Evolutionary conservation across 2,888 invertebrate species (phyloP).

Genomic region (Plagodis pulveraria): DNA sequence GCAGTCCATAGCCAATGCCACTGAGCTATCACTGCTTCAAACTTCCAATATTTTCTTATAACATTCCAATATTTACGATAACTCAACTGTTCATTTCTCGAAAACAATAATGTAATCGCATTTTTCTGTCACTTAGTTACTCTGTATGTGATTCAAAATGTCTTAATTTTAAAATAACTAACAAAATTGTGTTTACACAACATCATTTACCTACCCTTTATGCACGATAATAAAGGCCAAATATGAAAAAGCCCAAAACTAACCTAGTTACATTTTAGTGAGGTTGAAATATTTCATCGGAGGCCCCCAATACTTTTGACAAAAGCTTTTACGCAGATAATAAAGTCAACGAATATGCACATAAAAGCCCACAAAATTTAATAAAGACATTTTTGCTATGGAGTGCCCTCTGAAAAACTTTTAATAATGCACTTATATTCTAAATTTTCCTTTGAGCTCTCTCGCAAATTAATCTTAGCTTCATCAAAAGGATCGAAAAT

Average conservation of each 20-base stretch:
- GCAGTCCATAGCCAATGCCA: too few relatives aligned
- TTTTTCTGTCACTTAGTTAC: too few relatives aligned
- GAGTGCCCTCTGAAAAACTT: slow-evolving; percentile 74
- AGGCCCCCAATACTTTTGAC: slow-evolving; percentile 52
- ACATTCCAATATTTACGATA: too few relatives aligned
- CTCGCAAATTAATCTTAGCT: slow-evolving; percentile 80
- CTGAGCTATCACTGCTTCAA: too few relatives aligned
- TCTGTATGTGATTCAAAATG: too few relatives aligned
- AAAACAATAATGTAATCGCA: too few relatives aligned
- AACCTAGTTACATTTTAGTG: slow-evolving; percentile 32
- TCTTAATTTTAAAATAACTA: too few relatives aligned
- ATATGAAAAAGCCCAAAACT: slow-evolving; percentile 16
- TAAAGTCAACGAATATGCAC: slow-evolving; percentile 69
- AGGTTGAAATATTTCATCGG: slow-evolving; percentile 51
- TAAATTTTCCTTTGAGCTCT: slow-evolving; percentile 80
- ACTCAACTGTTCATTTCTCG: too few relatives aligned
- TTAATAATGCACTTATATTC: slow-evolving; percentile 83
- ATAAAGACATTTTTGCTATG: slow-evolving; percentile 77
- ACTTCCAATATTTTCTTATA: too few relatives aligned
- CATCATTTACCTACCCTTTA: too few relatives aligned
- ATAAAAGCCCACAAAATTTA: slow-evolving; percentile 78
- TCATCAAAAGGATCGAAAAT: slow-evolving; percentile 79
- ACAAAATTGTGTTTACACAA: too few relatives aligned
- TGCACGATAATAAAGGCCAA: slow-evolving; percentile 4
- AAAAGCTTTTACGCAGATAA: slow-evolving; percentile 68